These are phyloP conservation scores for Rhamnusium bicolor DNA, from an alignment of 2,888 invertebrate species.

Conservation along the genomic window DNA sequence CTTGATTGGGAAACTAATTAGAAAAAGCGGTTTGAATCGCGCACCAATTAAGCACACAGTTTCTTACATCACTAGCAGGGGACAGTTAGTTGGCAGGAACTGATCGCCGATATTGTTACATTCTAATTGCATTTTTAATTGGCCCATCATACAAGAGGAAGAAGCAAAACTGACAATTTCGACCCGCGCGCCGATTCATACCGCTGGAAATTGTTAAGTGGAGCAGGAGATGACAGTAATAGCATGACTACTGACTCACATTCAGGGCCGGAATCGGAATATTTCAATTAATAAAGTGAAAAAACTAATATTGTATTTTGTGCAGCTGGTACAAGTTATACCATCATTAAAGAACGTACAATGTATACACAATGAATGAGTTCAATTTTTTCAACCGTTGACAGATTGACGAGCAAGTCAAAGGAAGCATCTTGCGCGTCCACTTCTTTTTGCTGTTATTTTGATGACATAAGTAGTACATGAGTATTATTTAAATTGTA, in stretches of 20 bases:
- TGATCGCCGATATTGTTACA: conserved; percentile 1
- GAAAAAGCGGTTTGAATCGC: conserved; percentile 6
- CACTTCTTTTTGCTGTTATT: no score
- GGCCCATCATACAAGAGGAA: not conserved
- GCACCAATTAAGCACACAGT: conserved; percentile 1
- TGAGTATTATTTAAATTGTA: no score
- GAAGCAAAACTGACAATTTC: not conserved
- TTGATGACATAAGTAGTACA: no score
- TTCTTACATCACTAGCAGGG: not conserved
- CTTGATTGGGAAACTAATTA: conserved; percentile 15
- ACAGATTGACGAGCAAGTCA: no score
- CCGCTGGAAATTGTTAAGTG: conserved; percentile 3
- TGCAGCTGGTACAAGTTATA: no score
- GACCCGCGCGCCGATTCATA: not conserved
- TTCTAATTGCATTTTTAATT: conserved; percentile 22
- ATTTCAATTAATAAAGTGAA: not conserved
- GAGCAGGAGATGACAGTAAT: conserved; percentile 9
- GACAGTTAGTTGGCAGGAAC: not conserved
- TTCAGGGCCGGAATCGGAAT: conserved; percentile 1
- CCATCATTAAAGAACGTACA: no score
- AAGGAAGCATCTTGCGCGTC: no score
- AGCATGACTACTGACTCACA: conserved; percentile 7
- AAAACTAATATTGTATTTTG: no score
- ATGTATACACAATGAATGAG: no score
- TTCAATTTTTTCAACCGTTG: no score